These are phyloP conservation scores for Odontomyia ornata DNA, from an alignment of 2,888 invertebrate species.

Conservation along the genomic window DNA sequence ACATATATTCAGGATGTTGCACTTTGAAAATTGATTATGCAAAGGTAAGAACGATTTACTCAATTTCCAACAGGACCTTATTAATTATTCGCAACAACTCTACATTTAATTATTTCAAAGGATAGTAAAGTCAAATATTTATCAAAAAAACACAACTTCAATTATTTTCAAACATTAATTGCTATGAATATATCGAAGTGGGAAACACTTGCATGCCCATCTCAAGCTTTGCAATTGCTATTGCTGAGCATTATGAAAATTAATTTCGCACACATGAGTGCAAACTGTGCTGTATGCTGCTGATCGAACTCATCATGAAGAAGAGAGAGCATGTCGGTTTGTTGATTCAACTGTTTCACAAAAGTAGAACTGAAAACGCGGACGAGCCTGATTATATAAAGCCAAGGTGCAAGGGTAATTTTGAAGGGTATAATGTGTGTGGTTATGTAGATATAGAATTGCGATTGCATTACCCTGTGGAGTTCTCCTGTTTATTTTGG, in stretches of 20 bases:
- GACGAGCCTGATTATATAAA: no score
- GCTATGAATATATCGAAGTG: background rate
- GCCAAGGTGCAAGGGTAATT: no score
- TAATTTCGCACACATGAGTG: constrained; percentile 1
- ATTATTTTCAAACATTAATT: background rate
- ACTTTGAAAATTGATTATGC: constrained; percentile 99
- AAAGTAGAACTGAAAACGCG: no score
- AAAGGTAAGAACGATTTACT: constrained; percentile 75
- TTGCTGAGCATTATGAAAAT: background rate
- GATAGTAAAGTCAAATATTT: constrained; percentile 46
- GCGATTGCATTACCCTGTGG: no score
- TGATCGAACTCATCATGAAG: background rate
- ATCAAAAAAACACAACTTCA: background rate
- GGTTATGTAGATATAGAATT: no score
- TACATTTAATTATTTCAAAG: background rate
- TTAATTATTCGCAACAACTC: background rate
- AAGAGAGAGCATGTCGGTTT: background rate
- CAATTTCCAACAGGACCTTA: background rate
- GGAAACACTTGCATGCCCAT: no score
- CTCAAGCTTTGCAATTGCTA: background rate
- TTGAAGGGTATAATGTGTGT: no score
- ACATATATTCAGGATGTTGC: constrained; percentile 99
- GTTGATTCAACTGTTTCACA: background rate
- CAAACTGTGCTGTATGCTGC: background rate
- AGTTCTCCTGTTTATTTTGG: no score